Base-by-base conservation (phyloP, 2,888 invertebrate genomes). In the Macrophya annulata region DNA sequence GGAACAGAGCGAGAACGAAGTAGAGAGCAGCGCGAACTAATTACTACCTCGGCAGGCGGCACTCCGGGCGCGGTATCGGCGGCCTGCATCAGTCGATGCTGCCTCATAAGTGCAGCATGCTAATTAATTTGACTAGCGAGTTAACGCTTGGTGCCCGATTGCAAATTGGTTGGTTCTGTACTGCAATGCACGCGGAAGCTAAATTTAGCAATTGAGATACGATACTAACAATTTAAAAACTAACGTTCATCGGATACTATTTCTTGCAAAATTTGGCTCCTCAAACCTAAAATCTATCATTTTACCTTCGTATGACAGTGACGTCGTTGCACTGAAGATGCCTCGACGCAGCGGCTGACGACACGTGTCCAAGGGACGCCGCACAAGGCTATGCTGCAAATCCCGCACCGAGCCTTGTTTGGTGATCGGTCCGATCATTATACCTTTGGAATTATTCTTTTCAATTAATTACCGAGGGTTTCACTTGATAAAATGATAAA, bases 91-190 rank as follows among this genome's bases (percentile, higher is more conserved):
- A 82, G 84, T 76, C 84, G 85, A 85, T 85, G 71, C 84, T 59
- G 76, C 76, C 85, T 85, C 85, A 85, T 85, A 85, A 85, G 84
- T 85, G 83, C 76, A 84, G 84, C 84, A 85, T 84, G 85, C 85
- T 85, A 85, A 85, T 85, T 85, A 85, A 85, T 85, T 85, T 85
- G 85, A 72, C 76, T 83, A 85, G 85, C 84, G 74, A 85, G 85
- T 85, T 85, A 85, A 84, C 85, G 62, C 85, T 72, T 65, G 71
- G 82, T 84, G 85, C 76, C 48, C 55, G 59, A 25, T 62, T 85
- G 85, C 85, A 84, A 84, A 85, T 83, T 84, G 85, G 51, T 71
- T 65, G 68, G 43, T 76, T 65, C 48, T 71, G 68, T 15, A 43
- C 59, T 45, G 83, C 71, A 48, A 21, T 21, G 5, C 31, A 48